Conservation (phyloP, 2,797 vertebrate species). For the Columba guinea region DNA sequence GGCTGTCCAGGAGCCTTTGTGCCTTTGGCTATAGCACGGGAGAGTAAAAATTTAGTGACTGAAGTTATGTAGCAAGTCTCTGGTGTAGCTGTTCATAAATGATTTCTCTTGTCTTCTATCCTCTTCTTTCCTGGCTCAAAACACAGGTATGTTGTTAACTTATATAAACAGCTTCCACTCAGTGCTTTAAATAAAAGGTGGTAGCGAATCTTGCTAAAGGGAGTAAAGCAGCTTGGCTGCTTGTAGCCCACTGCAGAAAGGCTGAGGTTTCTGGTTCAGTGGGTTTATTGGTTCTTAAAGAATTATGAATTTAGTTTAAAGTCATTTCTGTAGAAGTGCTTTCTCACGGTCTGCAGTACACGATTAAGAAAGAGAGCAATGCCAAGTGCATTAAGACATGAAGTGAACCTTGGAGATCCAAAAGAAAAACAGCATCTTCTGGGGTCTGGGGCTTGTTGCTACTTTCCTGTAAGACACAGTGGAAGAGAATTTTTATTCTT, state of each 20-base stretch:
- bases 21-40: background rate
- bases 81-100: background rate
- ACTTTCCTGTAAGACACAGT: background rate
- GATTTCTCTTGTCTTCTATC: background rate
- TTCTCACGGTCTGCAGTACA: background rate
- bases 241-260: background rate
- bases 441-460: background rate
- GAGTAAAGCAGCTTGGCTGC: background rate
- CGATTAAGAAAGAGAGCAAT: background rate
- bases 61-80: background rate
- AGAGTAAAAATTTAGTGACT: background rate
- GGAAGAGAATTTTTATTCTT: background rate
- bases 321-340: background rate
- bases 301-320: constrained; percentile 40
- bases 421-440: background rate
- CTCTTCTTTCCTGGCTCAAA: background rate
- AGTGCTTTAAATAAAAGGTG: background rate
- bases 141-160: background rate
- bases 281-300: constrained; percentile 34
- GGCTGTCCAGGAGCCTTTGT: background rate
- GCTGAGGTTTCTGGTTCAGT: background rate
- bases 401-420: background rate
- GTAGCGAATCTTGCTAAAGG: background rate
- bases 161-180: background rate
- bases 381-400: background rate